Conservation (phyloP, 2,113 vertebrate genomes). For the Chaetops frenatus region DNA sequence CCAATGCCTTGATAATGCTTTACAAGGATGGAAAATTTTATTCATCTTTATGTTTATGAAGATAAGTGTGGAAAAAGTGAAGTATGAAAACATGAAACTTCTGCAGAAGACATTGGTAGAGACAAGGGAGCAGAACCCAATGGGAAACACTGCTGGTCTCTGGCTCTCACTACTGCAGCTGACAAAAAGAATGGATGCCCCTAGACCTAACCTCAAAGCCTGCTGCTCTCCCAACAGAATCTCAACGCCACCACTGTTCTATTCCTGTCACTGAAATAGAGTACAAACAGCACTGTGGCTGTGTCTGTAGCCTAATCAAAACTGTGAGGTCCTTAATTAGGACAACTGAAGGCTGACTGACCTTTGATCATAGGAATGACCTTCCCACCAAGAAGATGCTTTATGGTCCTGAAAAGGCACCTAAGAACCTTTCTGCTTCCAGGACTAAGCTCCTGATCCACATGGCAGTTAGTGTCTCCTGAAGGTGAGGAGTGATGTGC, state of each 20-base stretch:
- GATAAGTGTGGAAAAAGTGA: not conserved
- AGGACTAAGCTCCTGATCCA: not conserved
- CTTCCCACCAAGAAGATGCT: not conserved
- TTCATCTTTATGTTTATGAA: not conserved
- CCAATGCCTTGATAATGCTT: not conserved
- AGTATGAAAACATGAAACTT: not conserved
- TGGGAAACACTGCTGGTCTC: not conserved
- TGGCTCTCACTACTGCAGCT: not conserved
- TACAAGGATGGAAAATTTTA: not conserved
- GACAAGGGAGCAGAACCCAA: not conserved
- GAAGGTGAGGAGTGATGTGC: not conserved
- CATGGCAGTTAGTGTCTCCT: not conserved
- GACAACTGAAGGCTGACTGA: not conserved
- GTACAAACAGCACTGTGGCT: not conserved
- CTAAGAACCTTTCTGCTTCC: not conserved
- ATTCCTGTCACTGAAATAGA: not conserved
- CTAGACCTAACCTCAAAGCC: not conserved
- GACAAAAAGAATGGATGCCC: not conserved
- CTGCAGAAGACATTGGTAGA: not conserved
- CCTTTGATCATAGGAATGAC: not conserved
- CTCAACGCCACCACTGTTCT: not conserved
- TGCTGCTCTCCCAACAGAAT: not conserved
- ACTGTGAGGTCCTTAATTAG: not conserved
- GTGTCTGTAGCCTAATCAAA: not conserved
- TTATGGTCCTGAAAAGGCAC: not conserved